phyloP scores from a whole-genome alignment of 1,140 invertebrate genomes.

The Dolichoris vasculosae region DNA sequence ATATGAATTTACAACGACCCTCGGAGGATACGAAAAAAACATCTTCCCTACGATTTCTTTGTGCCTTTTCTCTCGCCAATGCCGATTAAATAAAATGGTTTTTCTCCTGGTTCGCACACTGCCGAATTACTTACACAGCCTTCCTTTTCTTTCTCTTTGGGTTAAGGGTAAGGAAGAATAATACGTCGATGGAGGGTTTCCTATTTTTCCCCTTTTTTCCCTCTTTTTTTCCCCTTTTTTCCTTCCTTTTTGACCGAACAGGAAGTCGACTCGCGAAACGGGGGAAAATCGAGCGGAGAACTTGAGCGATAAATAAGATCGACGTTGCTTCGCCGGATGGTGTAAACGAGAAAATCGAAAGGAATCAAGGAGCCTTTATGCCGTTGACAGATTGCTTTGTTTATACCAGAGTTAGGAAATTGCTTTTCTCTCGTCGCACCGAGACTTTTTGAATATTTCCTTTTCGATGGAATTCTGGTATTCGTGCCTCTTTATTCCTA shows the following conservation, averaged over 20 bases:
- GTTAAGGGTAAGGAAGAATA: constrained; percentile 31
- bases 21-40: constrained; percentile 52
- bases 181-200: constrained; percentile 42
- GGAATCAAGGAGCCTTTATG: background rate
- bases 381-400: constrained; percentile 39
- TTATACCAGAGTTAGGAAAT: background rate
- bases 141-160: background rate
- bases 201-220: constrained; percentile 3
- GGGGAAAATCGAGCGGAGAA: constrained; percentile 30
- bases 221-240: constrained; percentile 6
- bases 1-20: constrained; percentile 61
- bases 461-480: background rate
- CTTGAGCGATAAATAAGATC: constrained; percentile 50
- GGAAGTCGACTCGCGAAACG: background rate
- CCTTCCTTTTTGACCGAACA: background rate
- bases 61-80: background rate
- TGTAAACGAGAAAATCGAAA: constrained; percentile 23
- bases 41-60: constrained; percentile 16
- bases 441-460: background rate
- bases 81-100: constrained; percentile 68
- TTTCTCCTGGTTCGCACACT: constrained; percentile 37
- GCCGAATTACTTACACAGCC: constrained; percentile 64
- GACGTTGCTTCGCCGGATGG: constrained; percentile 22
- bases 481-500: background rate
- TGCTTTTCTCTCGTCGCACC: background rate